Conservation (phyloP, 2,888 invertebrate genomes). For the Pseudococcus jackbeardsleyi region DNA sequence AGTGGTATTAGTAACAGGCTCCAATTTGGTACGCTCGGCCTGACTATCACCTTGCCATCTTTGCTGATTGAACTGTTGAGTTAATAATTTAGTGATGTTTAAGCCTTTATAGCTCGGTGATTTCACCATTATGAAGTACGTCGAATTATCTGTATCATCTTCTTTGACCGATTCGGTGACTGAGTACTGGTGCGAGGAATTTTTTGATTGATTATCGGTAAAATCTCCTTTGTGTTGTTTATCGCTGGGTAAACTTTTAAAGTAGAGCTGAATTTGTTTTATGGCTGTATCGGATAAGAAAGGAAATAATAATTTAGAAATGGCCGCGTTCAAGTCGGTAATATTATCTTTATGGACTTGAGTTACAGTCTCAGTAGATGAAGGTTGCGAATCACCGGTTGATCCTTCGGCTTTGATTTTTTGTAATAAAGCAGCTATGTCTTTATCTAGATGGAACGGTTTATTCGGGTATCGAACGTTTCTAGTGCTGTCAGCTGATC, state of each 20-base stretch:
- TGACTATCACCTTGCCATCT: neutral
- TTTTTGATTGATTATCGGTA: constrained; percentile 29
- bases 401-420: constrained; percentile 56
- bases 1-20: constrained; percentile 9
- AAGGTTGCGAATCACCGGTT: neutral
- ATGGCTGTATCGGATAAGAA: constrained; percentile 53
- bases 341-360: constrained; percentile 23
- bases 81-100: constrained; percentile 18
- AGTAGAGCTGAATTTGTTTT: constrained; percentile 55
- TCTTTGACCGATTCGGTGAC: constrained; percentile 51
- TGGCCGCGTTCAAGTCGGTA: constrained; percentile 54
- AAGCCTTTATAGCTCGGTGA: constrained; percentile 4
- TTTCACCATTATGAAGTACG: constrained; percentile 60
- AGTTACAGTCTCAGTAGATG: neutral
- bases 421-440: constrained; percentile 23
- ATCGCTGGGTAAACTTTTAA: constrained; percentile 45
- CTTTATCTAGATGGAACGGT: constrained; percentile 48
- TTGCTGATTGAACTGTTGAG: constrained; percentile 14
- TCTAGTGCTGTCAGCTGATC: neutral
- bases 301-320: constrained; percentile 55
- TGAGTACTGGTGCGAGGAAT: constrained; percentile 26
- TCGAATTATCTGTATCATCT: constrained; percentile 37
- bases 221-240: constrained; percentile 32
- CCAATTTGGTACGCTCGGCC: neutral
- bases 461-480: constrained; percentile 37